Evolutionary conservation across 2,888 invertebrate species (phyloP), one percentile per base, ranked within the genome.

Genomic region (Drosophila villosipedis): DNA sequence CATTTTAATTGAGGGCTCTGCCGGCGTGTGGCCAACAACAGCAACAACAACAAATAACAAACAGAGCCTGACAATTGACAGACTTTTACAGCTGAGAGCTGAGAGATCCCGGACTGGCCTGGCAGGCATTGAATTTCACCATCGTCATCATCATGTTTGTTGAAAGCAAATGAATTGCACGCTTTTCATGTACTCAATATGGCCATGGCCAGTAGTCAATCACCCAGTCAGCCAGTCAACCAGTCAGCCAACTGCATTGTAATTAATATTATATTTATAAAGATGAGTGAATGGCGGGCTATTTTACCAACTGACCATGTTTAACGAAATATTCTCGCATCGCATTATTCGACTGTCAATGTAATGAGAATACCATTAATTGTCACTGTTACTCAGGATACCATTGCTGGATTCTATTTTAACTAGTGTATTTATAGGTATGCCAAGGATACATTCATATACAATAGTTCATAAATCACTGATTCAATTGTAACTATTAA

Each of bases 1-100:
- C 89, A 62, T 79, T 90, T 91, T 88, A 91, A 91, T 88, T 88
- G 91, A 88, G 91, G 85, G 77, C 91, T 83, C 64, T 76, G 72
- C 68, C 68, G 80, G 80, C 84, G 80, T 84, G 82, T 87, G 90
- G 80, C 80, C 76, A 75, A 63, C 74, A 88, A 80, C 73, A 79
- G 70, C 68, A 58, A 1, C 22, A 73, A 68, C 49, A 70, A 73
- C 30, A 74, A 73, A 72, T 35, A 72, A 73, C 74, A 73, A 78
- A 81, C 62, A 47, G 47, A 47, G 68, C 53, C 76, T 75, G 73
- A 73, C 83, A 80, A 86, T 79, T 84, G 81, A 75, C 83, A 80
- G 80, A 82, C 76, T 73, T 78, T 81, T 76, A 71, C 69, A 54
- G 63, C 50, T 19, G 64, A 49, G 60, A 61, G 60, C 52, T 50